phyloP scores from a whole-genome alignment of 1,140 invertebrate species.

The Alviniconcha marisindica region DNA sequence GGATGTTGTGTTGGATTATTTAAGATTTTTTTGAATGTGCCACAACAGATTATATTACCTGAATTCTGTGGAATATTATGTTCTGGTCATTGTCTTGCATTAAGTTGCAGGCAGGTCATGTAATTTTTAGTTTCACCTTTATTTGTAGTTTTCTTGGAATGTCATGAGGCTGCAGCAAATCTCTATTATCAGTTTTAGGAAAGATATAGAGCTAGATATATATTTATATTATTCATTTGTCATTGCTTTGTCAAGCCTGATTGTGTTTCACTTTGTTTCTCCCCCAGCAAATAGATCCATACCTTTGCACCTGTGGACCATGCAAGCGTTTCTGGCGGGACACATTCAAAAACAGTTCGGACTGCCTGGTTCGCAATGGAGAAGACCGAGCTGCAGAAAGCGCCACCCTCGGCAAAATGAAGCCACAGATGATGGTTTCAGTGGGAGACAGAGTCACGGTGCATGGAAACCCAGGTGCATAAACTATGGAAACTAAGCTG shows the following conservation, averaged over 20 bases:
- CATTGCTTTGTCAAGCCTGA: neutral
- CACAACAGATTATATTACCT: too few species aligned
- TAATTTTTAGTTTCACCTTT: too few species aligned
- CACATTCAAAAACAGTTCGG: slow-evolving; percentile 56
- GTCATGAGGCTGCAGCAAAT: too few species aligned
- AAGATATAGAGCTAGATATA: too few species aligned
- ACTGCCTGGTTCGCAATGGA: slow-evolving; percentile 49
- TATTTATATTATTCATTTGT: too few species aligned
- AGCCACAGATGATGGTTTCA: slow-evolving; percentile 54
- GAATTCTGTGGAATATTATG: too few species aligned
- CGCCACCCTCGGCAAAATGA: slow-evolving; percentile 37
- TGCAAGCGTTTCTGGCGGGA: slow-evolving; percentile 67
- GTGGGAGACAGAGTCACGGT: slow-evolving; percentile 65
- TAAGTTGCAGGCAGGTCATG: too few species aligned
- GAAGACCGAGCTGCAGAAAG: slow-evolving; percentile 54
- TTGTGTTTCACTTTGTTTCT: neutral
- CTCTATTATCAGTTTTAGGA: too few species aligned
- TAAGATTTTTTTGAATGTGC: too few species aligned
- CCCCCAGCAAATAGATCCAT: slow-evolving; percentile 57
- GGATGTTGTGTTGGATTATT: too few species aligned
- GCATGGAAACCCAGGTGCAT: slow-evolving; percentile 54
- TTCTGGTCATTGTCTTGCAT: too few species aligned
- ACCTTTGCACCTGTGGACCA: slow-evolving; percentile 67
- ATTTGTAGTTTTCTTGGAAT: too few species aligned
- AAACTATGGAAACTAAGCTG: slow-evolving; percentile 58